A percentile compares a stretch with the other conserved stretches of the same genome.
These are phyloP conservation scores for Empis stercorea DNA, from an alignment of 2,888 invertebrate species.

Conservation along the genomic window DNA sequence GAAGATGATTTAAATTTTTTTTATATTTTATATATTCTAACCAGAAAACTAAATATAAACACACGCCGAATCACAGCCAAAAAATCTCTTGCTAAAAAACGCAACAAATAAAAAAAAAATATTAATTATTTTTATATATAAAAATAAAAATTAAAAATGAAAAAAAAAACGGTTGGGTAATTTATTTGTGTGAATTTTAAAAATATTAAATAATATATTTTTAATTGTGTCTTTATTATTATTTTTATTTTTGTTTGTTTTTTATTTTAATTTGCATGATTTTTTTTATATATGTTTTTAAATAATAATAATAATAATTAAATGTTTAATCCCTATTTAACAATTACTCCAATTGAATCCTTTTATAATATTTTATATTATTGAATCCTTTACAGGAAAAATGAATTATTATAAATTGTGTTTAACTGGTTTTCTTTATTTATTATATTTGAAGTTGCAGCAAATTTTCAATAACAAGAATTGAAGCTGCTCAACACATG, in stretches of 20 bases:
- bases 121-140: conserved; percentile 1
- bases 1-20: not conserved
- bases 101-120: conserved; percentile 5
- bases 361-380: no score
- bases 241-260: not conserved
- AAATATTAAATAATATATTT: not conserved
- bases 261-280: not conserved
- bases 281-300: not conserved
- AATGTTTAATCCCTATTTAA: no score
- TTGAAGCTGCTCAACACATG: no score
- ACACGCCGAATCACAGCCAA: not conserved
- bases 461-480: no score
- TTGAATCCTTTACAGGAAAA: no score
- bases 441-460: no score
- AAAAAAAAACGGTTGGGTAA: conserved; percentile 4
- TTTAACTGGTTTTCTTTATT: no score
- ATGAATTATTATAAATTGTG: no score
- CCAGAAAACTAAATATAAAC: not conserved
- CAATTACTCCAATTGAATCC: no score
- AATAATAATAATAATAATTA: no score
- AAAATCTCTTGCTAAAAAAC: conserved; percentile 1
- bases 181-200: no score
- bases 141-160: conserved; percentile 1
- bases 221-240: not conserved
- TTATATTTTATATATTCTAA: not conserved